A percentile compares a stretch with the other conserved stretches of the same genome.
These are phyloP conservation scores for Drosophila biarmipes DNA, from an alignment of 1,140 invertebrate species.

Conservation along the genomic window DNA sequence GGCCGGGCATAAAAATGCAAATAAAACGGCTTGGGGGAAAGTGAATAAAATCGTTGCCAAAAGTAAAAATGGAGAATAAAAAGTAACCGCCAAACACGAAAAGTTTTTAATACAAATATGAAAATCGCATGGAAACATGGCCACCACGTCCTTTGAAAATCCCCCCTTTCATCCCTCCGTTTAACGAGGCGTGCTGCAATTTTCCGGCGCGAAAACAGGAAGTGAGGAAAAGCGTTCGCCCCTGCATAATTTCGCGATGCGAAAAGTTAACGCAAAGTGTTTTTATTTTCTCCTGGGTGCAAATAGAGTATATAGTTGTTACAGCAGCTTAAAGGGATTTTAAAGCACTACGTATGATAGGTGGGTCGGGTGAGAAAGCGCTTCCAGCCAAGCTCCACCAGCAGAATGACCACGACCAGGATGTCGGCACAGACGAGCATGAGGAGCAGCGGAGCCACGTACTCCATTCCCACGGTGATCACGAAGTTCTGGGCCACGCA, in stretches of 20 bases:
- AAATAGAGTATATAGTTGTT: conserved; percentile 17
- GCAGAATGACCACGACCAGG: conserved; percentile 59
- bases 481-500: conserved; percentile 73
- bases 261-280: conserved; percentile 74
- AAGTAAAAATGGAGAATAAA: conserved; percentile 42
- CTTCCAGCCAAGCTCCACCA: conserved; percentile 63
- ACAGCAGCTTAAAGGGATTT: conserved; percentile 55
- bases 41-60: conserved; percentile 55
- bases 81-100: conserved; percentile 65
- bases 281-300: conserved; percentile 46
- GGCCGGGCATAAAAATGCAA: conserved; percentile 64
- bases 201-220: conserved; percentile 64
- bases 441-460: conserved; percentile 77
- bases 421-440: conserved; percentile 66
- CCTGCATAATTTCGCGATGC: conserved; percentile 69
- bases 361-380: conserved; percentile 36
- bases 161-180: conserved; percentile 8
- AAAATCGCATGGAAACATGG: conserved; percentile 69
- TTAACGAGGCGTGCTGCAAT: conserved; percentile 61
- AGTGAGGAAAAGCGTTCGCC: conserved; percentile 47
- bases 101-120: conserved; percentile 79
- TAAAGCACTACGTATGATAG: conserved; percentile 36
- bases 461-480: conserved; percentile 79
- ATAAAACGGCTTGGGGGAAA: conserved; percentile 35
- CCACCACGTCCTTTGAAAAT: conserved; percentile 30